A percentile compares a stretch with the other conserved stretches of the same genome.
phyloP scores from a whole-genome alignment of 2,888 invertebrate species.

The Eucera pruinosa region DNA sequence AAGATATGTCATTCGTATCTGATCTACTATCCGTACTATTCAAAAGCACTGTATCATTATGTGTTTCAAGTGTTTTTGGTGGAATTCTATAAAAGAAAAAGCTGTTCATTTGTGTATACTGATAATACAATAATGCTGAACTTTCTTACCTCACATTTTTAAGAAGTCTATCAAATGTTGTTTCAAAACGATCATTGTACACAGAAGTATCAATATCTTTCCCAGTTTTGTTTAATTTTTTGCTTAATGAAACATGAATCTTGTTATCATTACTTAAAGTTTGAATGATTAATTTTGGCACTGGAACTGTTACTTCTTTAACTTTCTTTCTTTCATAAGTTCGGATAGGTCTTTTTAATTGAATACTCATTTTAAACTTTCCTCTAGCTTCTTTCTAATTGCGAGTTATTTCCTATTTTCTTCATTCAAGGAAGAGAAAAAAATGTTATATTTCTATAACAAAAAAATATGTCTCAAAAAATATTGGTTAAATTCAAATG shows the following conservation, averaged over 20 bases:
- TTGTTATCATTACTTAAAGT: background rate
- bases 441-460: background rate
- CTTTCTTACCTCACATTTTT: slow-evolving; percentile 68
- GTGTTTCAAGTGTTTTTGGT: background rate
- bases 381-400: background rate
- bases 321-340: slow-evolving; percentile 58
- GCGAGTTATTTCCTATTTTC: background rate
- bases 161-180: slow-evolving; percentile 77
- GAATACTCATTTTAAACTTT: slow-evolving; percentile 28
- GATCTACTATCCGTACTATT: slow-evolving; percentile 14
- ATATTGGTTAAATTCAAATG: too few relatives aligned
- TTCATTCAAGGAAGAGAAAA: background rate
- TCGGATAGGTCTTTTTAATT: slow-evolving; percentile 47
- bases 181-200: slow-evolving; percentile 71
- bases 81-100: slow-evolving; percentile 10
- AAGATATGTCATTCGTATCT: slow-evolving; percentile 1
- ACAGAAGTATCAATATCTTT: slow-evolving; percentile 44
- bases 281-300: slow-evolving; percentile 8
- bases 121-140: slow-evolving; percentile 27
- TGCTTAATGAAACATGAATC: background rate
- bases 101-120: background rate
- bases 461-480: background rate
- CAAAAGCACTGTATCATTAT: background rate
- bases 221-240: background rate
- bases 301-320: background rate